Base-by-base conservation (phyloP, 2,888 invertebrate genomes). In the Drosophila cognata region DNA sequence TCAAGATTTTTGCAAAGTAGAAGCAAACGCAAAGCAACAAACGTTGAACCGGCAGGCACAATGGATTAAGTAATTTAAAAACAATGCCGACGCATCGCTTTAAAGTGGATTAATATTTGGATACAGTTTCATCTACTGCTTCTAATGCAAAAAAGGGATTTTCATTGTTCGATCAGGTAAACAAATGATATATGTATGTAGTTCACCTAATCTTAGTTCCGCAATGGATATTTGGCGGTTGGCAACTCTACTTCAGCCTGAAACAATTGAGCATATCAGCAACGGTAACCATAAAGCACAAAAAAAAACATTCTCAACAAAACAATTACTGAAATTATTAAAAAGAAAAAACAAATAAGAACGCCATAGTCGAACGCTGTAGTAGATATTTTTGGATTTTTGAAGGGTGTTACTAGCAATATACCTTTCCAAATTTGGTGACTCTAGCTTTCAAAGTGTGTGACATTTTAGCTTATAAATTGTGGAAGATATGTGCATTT, bases 61-160 rank as follows among this genome's bases (percentile, higher is more conserved):
- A 71, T 60, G 71, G 77, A 79, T 79, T 78, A 76, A 71, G 62
- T 75, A 74, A 82, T 82, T 78, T 79, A 38, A 55, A 69, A 71
- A 84, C 76, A 80, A 76, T 77, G 50, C 51, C 56, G 64, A 21
- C 60, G 56, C 58, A 73, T 63, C 60, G 58, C 71, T 74, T 51
- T 76, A 76, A 81, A 86, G 73, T 79, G 82, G 87, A 86, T 86
- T 81, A 79, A 62, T 73, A 74, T 69, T 72, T 69, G 31, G 58
- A 65, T 60, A 56, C 63, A 53, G 63, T 61, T 61, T 48, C n/a
- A 71, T 71, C 58, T 60, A 62, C n/a, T 46, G 46, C 48, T 71
- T 31, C 31, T 46, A 50, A 48, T 36, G 59, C 36, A 38, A 25
- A 57, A 62, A 63, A 74, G 38, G 71, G 65, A 58, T 35, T 69